phyloP scores from a whole-genome alignment of 2,888 invertebrate species.

The Tinea trinotella region DNA sequence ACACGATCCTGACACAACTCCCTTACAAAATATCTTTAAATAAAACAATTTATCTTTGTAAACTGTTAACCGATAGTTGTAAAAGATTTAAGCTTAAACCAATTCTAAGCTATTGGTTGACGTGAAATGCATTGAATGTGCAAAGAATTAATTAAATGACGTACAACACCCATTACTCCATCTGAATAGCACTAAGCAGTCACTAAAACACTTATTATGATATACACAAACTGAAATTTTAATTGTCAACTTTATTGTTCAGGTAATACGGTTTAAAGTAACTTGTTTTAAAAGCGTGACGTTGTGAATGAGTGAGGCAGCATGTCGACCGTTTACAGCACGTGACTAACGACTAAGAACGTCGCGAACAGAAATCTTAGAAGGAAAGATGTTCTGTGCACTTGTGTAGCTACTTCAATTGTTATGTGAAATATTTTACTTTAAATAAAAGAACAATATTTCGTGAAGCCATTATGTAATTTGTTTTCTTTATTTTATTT shows the following conservation, averaged over 20 bases:
- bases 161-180: conserved; percentile 1
- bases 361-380: conserved; percentile 8
- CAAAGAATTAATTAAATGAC: conserved; percentile 1
- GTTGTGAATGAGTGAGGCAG: neutral
- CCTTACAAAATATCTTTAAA: too few relatives aligned
- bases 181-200: neutral
- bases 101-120: neutral
- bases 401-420: neutral
- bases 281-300: too few relatives aligned
- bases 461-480: too few relatives aligned
- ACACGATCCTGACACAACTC: too few relatives aligned
- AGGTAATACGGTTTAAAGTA: too few relatives aligned
- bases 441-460: too few relatives aligned
- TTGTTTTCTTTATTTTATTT: too few relatives aligned
- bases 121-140: neutral
- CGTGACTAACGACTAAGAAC: conserved; percentile 11
- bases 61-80: too few relatives aligned
- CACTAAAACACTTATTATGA: neutral
- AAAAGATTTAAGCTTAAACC: neutral
- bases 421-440: neutral
- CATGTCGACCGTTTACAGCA: conserved; percentile 10
- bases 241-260: too few relatives aligned
- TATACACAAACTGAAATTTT: too few relatives aligned
- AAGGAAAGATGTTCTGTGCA: conserved; percentile 4
- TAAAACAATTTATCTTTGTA: too few relatives aligned